Base-by-base conservation (phyloP, 2,797 vertebrate genomes). In the Hyperoplus lanceolatus region DNA sequence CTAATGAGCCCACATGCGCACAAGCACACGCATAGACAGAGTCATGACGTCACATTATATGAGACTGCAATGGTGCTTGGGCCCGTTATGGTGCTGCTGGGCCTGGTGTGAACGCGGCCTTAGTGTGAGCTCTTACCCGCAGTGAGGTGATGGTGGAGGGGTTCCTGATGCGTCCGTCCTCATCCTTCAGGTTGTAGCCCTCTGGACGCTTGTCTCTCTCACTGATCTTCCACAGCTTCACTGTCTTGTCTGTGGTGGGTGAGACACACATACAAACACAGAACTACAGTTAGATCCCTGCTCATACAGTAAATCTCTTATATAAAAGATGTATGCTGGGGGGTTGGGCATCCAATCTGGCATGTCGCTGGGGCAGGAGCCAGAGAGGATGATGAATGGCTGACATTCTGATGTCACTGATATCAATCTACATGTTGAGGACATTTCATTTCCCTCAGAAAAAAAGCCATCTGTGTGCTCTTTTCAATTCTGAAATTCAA, bases 161-260 rank as follows among this genome's bases (percentile, higher is more conserved):
- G 88, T 99, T 97, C 87, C 97, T 95, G 68, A 99, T 96, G 36
- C 97, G 96, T 77, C 98, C 98, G 0, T 99, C 98, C 68, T 99
- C 98, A 87, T 99, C 98, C 92, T 99, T 99, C 74, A 99, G 95
- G 89, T 99, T 99, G 94, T 99, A 99, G 66, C 98, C 98, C 87
- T 99, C 98, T 0, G 97, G 97, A 68, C 98, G 96, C 91, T 98
- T 99, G 93, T 99, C 98, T 68, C 98, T 89, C 90, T 99, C 98
- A 45, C 98, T 99, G 91, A 99, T 98, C 91, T 99, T 99, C 98
- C 98, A 99, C 73, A 99, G 96, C 95, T 99, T 99, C 93, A 99
- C 98, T 0, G 98, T 99, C 95, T 99, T 99, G 90, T 96, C 95
- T 96, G 81, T 1, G 53, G 48, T 78, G 62, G 50, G 77, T 15